A percentile compares a stretch with the other conserved stretches of the same genome.
phyloP scores from a whole-genome alignment of 2,113 vertebrate species.

The Hyperopisus bebe region DNA sequence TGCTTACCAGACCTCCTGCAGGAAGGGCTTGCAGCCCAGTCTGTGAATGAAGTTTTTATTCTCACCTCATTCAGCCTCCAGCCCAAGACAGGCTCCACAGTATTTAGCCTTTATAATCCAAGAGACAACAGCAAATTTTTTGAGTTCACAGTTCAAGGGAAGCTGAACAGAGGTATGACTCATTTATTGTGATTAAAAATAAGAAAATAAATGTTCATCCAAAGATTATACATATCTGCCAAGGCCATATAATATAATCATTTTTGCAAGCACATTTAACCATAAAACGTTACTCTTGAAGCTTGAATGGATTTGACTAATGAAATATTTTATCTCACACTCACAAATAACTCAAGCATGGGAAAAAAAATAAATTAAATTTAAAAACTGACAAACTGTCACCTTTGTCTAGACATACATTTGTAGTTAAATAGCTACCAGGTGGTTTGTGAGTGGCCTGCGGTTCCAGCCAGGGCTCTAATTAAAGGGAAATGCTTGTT shows the following conservation, averaged over 20 bases:
- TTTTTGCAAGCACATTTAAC: not conserved
- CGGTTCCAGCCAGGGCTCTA: not conserved
- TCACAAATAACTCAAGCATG: not conserved
- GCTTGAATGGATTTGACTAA: not conserved
- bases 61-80: constrained; percentile 82
- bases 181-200: not conserved
- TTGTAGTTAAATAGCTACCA: not conserved
- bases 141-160: constrained; percentile 87
- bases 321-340: not conserved
- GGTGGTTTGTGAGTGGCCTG: not conserved
- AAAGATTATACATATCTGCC: not conserved
- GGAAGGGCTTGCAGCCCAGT: constrained; percentile 69
- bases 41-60: constrained; percentile 75
- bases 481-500: not conserved
- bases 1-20: constrained; percentile 74
- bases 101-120: constrained; percentile 82
- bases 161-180: constrained; percentile 83
- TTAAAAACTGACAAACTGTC: not conserved
- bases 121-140: constrained; percentile 87
- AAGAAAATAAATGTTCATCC: not conserved
- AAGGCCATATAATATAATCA: not conserved
- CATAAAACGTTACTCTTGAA: not conserved
- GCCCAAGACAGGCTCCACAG: constrained; percentile 72
- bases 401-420: not conserved
- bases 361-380: not conserved